Base-by-base conservation (phyloP, 2,113 vertebrate species). In the Okapia johnstoni region DNA sequence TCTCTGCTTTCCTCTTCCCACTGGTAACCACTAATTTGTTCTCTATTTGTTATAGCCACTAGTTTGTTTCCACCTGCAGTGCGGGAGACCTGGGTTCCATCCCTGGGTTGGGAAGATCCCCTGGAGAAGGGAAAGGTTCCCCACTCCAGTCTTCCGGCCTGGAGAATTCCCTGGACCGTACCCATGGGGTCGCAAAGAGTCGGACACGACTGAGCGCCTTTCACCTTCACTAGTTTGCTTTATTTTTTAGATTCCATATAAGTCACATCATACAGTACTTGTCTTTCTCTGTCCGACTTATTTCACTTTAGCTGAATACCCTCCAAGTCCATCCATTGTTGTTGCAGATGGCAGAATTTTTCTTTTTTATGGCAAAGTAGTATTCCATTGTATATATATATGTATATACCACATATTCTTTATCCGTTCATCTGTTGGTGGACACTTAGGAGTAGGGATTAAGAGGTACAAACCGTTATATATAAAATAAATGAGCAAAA, bases 171-270 rank as follows among this genome's bases (percentile, higher is more conserved):
- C 0, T 66, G 63, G 33, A 66, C 63, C 21, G 2, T 36, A 21
- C n/a, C 9, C 63, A 11, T 21, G n/a, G 63, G 63, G 63, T 66
- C 21, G 63, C 63, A 66, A 66, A 66, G 33, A 36, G 63, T 21
- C 2, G 9, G n/a, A 66, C 33, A 66, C 0, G 0, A 21, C n/a
- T 66, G 63, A 66, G 9, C 10, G 4, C 11, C 33, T 36, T 66
- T 19, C 77, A 66, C 33, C n/a, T 66, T 36, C 48, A 52, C 79
- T 81, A n/a, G 30, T 81, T 52, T n/a, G 48, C 21, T 80, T n/a
- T 33, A 80, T 80, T n/a, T 80, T 80, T 80, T 81, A n/a, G 79
- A 23, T 81, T 52, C 79, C 30, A 23, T 30, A 7, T 19, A 80
- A 80, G 16, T 23, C 30, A n/a, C 17, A 52, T n/a, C 77, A 52